Evolutionary conservation across 2,888 invertebrate species (phyloP), one percentile per base, ranked within the genome.

Genomic region (Cordilura impudica): DNA sequence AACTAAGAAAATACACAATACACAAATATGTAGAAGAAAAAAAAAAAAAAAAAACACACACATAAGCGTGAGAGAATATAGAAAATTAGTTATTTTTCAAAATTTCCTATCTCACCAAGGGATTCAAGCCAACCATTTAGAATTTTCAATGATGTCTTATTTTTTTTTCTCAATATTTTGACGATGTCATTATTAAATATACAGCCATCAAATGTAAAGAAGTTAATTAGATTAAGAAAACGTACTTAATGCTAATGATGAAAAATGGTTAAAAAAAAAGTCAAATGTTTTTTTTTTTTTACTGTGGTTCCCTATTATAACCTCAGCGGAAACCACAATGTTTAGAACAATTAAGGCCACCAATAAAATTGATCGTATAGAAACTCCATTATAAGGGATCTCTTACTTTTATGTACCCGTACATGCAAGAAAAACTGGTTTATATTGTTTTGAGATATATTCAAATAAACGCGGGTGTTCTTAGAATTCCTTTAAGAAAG

Each of bases 301-400:
- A 21, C 19, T 49, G 19, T 19, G 19, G 19, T 6, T 7, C 6
- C 8, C 19, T 12, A n/a, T 39, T 21, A 45, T 71, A 71, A 79
- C 75, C 75, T 72, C 79, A 79, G 63, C 79, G 79, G 79, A 79
- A 79, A 79, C 79, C 79, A 79, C 79, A 79, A 72, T 67, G 19
- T 75, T 77, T 75, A 72, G 53, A 65, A 79, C 67, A 75, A 75
- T 67, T 39, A 58, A 71, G 66, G 56, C 71, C 75, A 75, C 60
- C 49, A 75, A 47, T 53, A 67, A 72, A 66, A 14, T 45, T 26
- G 21, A 39, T 39, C n/a, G 39, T 21, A 53, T 60, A 67, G 18
- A 29, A 53, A 45, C 51, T 23, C 26, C 21, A 51, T 26, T 10
- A 7, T 51, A 35, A n/a, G n/a, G n/a, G 35, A 39, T 10, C 31